Percentiles rank a stretch among this genome's conserved stretches.
phyloP scores from a whole-genome alignment of 2,888 invertebrate species.

The Parnassius orleans region DNA sequence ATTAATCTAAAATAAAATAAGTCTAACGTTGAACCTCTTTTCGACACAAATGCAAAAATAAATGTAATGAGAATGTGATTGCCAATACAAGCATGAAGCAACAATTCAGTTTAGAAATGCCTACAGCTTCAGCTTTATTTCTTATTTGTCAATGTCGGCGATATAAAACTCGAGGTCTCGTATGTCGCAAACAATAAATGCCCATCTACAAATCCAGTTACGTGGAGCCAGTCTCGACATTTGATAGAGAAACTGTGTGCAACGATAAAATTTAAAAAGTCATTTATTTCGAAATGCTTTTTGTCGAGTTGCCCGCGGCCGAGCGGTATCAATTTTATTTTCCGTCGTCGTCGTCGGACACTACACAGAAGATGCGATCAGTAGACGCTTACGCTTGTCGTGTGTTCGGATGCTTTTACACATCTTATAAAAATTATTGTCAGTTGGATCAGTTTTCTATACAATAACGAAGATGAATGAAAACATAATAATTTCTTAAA shows the following conservation, averaged over 20 bases:
- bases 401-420: constrained; percentile 6
- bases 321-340: constrained; percentile 79
- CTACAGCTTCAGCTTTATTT: constrained; percentile 44
- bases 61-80: constrained; percentile 36
- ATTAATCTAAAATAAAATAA: too few relatives aligned
- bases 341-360: constrained; percentile 60
- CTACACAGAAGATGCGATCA: background rate
- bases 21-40: constrained; percentile 3
- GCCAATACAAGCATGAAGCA: constrained; percentile 41
- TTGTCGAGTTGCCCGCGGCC: constrained; percentile 76
- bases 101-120: constrained; percentile 42
- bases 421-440: constrained; percentile 1
- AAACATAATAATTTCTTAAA: too few relatives aligned
- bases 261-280: constrained; percentile 82
- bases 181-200: constrained; percentile 76
- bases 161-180: constrained; percentile 69
- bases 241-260: constrained; percentile 81
- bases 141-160: constrained; percentile 54
- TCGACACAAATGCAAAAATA: constrained; percentile 31
- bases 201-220: constrained; percentile 75
- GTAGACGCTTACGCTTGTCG: background rate
- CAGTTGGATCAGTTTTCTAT: background rate
- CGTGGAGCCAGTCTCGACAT: constrained; percentile 74
- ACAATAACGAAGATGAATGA: too few relatives aligned
- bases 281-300: constrained; percentile 81